Conservation (phyloP, 2,888 invertebrate genomes). For the Drosophila anomelani region DNA sequence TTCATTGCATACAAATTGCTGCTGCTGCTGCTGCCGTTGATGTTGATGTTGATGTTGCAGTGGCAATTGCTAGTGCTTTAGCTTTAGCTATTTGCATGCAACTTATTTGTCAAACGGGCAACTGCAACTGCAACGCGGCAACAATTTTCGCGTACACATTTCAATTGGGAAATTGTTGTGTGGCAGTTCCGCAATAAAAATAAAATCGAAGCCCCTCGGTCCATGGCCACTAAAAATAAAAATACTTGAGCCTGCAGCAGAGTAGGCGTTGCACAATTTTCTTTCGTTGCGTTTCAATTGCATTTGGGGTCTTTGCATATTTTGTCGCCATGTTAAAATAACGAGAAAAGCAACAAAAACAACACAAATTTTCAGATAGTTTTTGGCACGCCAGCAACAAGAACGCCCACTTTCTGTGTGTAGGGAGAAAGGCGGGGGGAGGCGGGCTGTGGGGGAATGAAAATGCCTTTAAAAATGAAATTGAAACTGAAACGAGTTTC, state of each 20-base stretch:
- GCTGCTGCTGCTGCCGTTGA: conserved; percentile 4
- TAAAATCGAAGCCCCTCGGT: conserved; percentile 21
- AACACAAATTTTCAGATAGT: conserved; percentile 40
- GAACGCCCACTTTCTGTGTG: conserved; percentile 64
- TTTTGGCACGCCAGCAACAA: conserved; percentile 66
- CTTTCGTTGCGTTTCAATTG: conserved; percentile 74
- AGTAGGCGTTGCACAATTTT: conserved; percentile 73
- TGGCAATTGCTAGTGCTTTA: conserved; percentile 26
- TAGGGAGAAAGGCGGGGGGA: not conserved
- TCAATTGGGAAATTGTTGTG: conserved; percentile 76
- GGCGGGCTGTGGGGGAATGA: conserved; percentile 1
- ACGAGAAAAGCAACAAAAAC: not conserved
- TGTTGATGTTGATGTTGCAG: conserved; percentile 21
- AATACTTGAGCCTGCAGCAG: conserved; percentile 50
- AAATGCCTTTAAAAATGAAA: conserved; percentile 74
- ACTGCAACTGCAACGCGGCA: conserved; percentile 47
- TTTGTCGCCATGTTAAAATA: conserved; percentile 62
- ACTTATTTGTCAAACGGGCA: conserved; percentile 71
- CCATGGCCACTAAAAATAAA: conserved; percentile 22
- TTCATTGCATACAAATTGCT: conserved; percentile 73
- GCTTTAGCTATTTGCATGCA: conserved; percentile 72
- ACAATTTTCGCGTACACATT: conserved; percentile 74
- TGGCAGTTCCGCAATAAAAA: conserved; percentile 56
- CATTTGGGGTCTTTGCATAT: conserved; percentile 67
- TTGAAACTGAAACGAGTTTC: conserved; percentile 77